Percentiles rank a stretch among this genome's conserved stretches.
Evolutionary conservation across 2,888 invertebrate genomes (phyloP).

Genomic region (Hirtodrosophila confusa): DNA sequence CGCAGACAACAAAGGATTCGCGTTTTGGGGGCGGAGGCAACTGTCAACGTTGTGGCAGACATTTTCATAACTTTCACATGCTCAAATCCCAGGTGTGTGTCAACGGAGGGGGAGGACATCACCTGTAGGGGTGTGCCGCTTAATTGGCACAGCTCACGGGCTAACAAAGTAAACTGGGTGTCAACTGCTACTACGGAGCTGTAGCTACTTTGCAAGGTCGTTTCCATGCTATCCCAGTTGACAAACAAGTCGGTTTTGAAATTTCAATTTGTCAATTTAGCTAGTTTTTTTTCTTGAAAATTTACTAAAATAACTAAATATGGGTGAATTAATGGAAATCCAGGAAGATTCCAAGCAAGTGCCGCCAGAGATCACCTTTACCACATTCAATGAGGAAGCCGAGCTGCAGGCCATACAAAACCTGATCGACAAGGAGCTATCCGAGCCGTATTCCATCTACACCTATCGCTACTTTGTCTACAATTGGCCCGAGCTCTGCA

Average conservation of each 20-base stretch:
- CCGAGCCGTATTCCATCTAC: conserved; percentile 70
- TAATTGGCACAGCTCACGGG: conserved; percentile 59
- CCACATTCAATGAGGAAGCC: conserved; percentile 39
- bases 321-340: conserved; percentile 16
- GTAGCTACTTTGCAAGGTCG: conserved; percentile 25
- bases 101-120: neutral
- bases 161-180: conserved; percentile 15
- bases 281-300: neutral
- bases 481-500: conserved; percentile 65
- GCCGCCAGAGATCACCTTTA: conserved; percentile 80
- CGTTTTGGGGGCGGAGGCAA: conserved; percentile 20
- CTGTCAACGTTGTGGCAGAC: conserved; percentile 57
- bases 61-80: too few relatives aligned
- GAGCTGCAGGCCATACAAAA: conserved; percentile 43
- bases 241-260: conserved; percentile 9
- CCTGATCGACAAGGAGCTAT: conserved; percentile 54
- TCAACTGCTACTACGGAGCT: conserved; percentile 1
- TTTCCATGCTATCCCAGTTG: neutral
- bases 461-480: conserved; percentile 71
- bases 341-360: neutral
- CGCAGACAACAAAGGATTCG: conserved; percentile 75
- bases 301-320: conserved; percentile 12
- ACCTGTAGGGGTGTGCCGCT: conserved; percentile 45
- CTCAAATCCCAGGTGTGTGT: too few relatives aligned
- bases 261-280: neutral